Evolutionary conservation across 2,888 invertebrate species (phyloP).

Genomic region (Scaptomyza caliginosa): DNA sequence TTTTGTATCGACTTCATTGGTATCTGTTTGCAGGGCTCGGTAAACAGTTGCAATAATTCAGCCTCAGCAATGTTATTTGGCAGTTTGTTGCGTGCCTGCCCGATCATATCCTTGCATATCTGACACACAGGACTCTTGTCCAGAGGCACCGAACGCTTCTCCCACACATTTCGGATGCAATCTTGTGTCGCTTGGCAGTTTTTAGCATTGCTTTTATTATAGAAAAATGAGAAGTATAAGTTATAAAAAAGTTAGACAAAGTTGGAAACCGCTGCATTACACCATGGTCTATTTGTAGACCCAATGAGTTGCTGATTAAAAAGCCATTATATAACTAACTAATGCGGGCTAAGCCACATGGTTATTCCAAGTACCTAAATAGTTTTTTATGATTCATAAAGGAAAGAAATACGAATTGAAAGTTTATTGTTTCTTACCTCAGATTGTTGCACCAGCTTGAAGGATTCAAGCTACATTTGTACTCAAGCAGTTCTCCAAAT

Average conservation of each 20-base stretch:
- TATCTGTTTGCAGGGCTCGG: not conserved
- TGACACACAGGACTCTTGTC: not conserved
- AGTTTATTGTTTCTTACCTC: slow-evolving; percentile 8
- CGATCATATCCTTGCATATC: slow-evolving; percentile 7
- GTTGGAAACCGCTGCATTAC: no score
- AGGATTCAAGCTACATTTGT: not conserved
- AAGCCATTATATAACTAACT: no score
- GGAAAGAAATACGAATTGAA: no score
- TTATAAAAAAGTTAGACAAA: no score
- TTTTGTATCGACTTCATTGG: not conserved
- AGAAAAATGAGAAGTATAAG: not conserved
- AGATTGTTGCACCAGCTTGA: slow-evolving; percentile 9
- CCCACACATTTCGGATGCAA: slow-evolving; percentile 10
- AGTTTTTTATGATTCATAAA: no score
- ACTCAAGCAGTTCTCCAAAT: not conserved
- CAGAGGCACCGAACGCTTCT: slow-evolving; percentile 1
- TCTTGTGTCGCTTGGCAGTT: slow-evolving; percentile 1
- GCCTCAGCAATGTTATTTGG: not conserved
- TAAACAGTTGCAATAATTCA: not conserved
- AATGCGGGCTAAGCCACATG: not conserved
- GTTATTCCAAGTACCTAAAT: no score
- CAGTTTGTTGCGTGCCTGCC: not conserved
- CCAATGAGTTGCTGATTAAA: no score
- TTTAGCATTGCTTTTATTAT: slow-evolving; percentile 11
- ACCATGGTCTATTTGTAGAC: no score